phyloP scores from a whole-genome alignment of 2,113 vertebrate species.

The Cyprinus carpio region DNA sequence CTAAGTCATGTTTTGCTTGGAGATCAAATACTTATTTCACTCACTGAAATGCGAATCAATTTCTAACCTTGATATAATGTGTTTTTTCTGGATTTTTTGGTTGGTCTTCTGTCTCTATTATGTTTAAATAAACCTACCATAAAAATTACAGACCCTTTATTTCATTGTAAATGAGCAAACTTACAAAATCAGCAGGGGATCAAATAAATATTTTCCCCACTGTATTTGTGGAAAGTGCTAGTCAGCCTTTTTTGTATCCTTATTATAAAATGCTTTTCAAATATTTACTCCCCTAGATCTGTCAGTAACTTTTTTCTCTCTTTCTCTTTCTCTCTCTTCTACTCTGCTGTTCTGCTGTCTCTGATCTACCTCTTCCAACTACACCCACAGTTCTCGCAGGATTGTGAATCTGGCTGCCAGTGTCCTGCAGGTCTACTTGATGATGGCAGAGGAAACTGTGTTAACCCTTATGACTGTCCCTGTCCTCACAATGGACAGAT shows the following conservation, averaged over 20 bases:
- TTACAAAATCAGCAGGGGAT: too few species aligned
- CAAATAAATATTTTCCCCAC: too few species aligned
- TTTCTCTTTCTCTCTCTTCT: conserved; percentile 19
- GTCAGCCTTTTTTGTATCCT: not conserved
- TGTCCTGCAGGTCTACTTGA: conserved; percentile 85
- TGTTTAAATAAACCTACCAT: too few species aligned
- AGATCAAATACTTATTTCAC: too few species aligned
- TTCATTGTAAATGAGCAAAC: too few species aligned
- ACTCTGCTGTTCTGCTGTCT: conserved; percentile 71
- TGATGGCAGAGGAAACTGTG: conserved; percentile 81
- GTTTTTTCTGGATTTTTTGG: too few species aligned
- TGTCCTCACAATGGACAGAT: conserved; percentile 81
- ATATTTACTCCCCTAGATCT: not conserved
- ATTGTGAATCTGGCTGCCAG: conserved; percentile 86
- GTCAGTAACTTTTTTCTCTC: not conserved
- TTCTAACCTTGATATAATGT: too few species aligned
- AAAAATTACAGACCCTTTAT: too few species aligned
- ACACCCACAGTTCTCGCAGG: conserved; percentile 48
- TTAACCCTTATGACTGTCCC: conserved; percentile 80
- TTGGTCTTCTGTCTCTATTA: too few species aligned
- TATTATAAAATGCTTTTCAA: not conserved
- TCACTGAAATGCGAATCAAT: too few species aligned
- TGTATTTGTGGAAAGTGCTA: not conserved
- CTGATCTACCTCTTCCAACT: not conserved
- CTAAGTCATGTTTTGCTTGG: too few species aligned